Evolutionary conservation across 2,888 invertebrate species (phyloP), one percentile per base, ranked within the genome.

Genomic region (Oscheius sp.): DNA sequence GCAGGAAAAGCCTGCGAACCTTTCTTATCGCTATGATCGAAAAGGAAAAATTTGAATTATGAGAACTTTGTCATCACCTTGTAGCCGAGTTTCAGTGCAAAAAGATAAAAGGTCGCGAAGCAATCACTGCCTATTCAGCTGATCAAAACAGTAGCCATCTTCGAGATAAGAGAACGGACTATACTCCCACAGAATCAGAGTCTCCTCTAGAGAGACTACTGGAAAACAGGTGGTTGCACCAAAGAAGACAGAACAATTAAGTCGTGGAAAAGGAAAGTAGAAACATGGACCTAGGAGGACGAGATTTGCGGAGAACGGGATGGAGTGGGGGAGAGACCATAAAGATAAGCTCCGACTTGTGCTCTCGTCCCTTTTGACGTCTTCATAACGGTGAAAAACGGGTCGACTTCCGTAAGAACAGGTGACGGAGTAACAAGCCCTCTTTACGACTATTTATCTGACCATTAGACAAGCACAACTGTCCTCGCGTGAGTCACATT

Each of bases 341-440:
- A 63, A 63, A 63, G 63, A 63, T 63, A 63, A 63, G 63, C 63
- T 42, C 63, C 63, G 11, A 58, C 21, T 32, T 29, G 62, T 13
- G 63, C n/a, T 42, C 42, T 60, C 60, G n/a, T 1, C 37, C n/a
- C 42, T 13, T 62, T 42, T 63, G 63, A 63, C 63, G 63, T 63
- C 48, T 58, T 33, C 11, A 21, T 58, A n/a, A 53, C 29, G 53
- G 29, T n/a, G 29, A 53, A 53, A 29, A 53, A 21, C 21, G 57
- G 29, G 33, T 33, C 9, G 57, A 57, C 57, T 57, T 57, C 57
- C 57, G 57, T 33, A 57, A 57, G 57, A 29, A 10, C 32, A 29
- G 32, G 33, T 33, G 21, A 29, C 57, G 42, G 42, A 42, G 7
- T 42, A 42, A 42, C 42, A 42, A 42, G 42, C 42, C 0, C 42